Evolutionary conservation across 2,113 vertebrate genomes (phyloP), one percentile per base, ranked within the genome.

Genomic region (Pteropus alecto): DNA sequence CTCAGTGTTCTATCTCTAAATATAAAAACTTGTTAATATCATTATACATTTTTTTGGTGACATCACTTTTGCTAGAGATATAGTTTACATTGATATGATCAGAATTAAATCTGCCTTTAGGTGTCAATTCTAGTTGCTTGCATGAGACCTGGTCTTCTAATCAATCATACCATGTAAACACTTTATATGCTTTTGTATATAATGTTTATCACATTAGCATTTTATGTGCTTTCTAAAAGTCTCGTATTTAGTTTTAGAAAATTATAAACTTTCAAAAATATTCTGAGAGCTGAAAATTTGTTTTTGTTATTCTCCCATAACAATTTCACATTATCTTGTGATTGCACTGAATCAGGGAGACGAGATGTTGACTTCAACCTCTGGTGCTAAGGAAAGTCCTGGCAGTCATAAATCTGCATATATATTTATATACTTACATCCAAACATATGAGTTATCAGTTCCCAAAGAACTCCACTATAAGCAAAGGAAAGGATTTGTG

Each of bases 231-330:
- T 90, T 92, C 68, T 92, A 41, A 71, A 88, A 87, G 74, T 43
- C 67, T 90, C 95, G 18, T 15, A 24, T 71, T 33, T 26, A 82
- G 65, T 87, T 90, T 95, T 90, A 82, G 90, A 96, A 93, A 95
- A 93, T 46, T 70, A 21, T 10, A 81, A 91, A 68, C 22, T 93
- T 95, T 93, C 14, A 61, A n/a, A 89, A 78, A 24, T 82, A 82
- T 48, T 86, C 14, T 63, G 74, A 93, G 56, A 30, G 51, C 41
- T 95, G 18, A 43, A 95, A 89, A 89, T 71, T 82, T n/a, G 22
- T 73, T 70, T 94, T 71, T 58, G 41, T 58, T 88, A 89, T 3
- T 63, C 12, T 78, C 26, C 26, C 14, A 58, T 4, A 67, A 38
- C 68, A 70, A 38, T 58, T 74, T 94, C 33, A 71, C 19, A 14